Evolutionary conservation across 1,140 invertebrate genomes (phyloP).

Genomic region (Tachypleus tridentatus): DNA sequence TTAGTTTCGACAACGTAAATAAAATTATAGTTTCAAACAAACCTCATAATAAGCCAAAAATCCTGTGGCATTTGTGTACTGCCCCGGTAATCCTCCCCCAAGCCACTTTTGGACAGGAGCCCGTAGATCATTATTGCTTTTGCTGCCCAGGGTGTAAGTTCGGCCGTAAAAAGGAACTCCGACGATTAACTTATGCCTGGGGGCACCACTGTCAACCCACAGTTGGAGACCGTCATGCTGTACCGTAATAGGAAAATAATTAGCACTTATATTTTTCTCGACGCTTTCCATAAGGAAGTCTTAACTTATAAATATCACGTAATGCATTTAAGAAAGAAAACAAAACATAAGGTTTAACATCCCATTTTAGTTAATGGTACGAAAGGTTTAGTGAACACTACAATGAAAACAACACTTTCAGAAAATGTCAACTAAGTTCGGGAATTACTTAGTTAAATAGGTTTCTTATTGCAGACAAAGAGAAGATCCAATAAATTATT

Average conservation of each 20-base stretch:
- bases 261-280: background rate
- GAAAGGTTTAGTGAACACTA: too few species aligned
- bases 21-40: constrained; percentile 9
- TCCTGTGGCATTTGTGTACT: constrained; percentile 67
- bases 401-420: too few species aligned
- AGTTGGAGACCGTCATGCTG: constrained; percentile 68
- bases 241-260: constrained; percentile 12
- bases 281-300: background rate
- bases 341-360: background rate
- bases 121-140: constrained; percentile 23
- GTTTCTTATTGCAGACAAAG: too few species aligned
- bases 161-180: constrained; percentile 74
- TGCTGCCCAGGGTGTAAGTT: constrained; percentile 53
- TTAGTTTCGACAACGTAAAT: too few species aligned
- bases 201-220: constrained; percentile 75
- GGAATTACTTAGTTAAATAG: too few species aligned
- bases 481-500: too few species aligned
- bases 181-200: constrained; percentile 70
- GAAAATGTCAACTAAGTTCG: too few species aligned
- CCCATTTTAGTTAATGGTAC: too few species aligned
- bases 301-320: background rate
- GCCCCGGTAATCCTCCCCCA: constrained; percentile 53
- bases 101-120: constrained; percentile 30
- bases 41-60: constrained; percentile 82
- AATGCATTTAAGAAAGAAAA: constrained; percentile 1